Conservation (phyloP, 1,140 invertebrate species). For the Hylaeus volcanicus region DNA sequence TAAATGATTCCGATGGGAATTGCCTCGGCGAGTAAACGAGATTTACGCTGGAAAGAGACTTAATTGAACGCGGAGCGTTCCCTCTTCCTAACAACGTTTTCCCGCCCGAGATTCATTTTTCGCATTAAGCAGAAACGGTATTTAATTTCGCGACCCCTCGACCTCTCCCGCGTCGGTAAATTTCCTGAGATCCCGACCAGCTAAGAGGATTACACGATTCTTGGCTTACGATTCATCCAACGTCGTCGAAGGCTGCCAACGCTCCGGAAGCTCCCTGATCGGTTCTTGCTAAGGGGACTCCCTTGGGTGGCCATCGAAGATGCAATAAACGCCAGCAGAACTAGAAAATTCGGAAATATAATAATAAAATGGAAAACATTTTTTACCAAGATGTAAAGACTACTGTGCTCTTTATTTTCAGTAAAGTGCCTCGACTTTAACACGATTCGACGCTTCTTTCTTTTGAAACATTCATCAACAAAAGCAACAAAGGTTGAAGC, state of each 20-base stretch:
- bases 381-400: too few relatives aligned
- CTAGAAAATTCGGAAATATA: too few relatives aligned
- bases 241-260: neutral
- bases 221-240: neutral
- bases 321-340: too few relatives aligned
- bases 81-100: slow-evolving; percentile 45
- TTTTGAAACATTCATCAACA: too few relatives aligned
- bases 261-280: neutral
- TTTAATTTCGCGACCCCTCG: slow-evolving; percentile 20
- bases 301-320: too few relatives aligned
- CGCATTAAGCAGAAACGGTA: neutral
- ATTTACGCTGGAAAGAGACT: slow-evolving; percentile 43
- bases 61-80: slow-evolving; percentile 28
- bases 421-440: too few relatives aligned
- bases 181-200: neutral
- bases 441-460: too few relatives aligned
- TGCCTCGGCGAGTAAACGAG: slow-evolving; percentile 35
- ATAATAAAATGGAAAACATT: too few relatives aligned
- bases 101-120: slow-evolving; percentile 28
- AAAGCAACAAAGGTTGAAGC: too few relatives aligned
- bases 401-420: too few relatives aligned
- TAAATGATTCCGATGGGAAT: slow-evolving; percentile 51
- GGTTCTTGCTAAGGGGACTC: too few relatives aligned
- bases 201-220: neutral
- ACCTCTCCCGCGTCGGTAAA: neutral